Evolutionary conservation across 2,797 vertebrate species (phyloP), one percentile per base, ranked within the genome.

Genomic region (Rhabdomys pumilio): DNA sequence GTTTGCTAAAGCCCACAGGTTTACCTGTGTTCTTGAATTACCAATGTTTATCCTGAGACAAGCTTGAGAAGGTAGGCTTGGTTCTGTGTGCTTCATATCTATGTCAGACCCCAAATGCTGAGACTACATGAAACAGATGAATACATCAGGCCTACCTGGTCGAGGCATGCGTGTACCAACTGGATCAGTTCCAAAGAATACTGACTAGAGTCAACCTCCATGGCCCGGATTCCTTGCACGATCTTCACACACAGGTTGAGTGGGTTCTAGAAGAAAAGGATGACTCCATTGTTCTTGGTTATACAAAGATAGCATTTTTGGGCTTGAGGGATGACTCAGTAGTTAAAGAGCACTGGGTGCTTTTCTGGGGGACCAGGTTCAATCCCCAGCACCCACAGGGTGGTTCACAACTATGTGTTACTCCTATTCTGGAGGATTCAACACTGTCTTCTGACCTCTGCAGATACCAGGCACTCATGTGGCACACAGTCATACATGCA

Each of bases 201-300:
- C 84, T 99, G 98, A 88, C 99, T 99, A 0, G 99, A 99, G 98
- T 99, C 99, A 94, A 99, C 99, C 81, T 99, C 99, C 99, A 99
- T 99, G 61, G 99, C 99, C 63, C 99, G 99, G 98, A 99, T 99
- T 90, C 99, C 99, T 97, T 99, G 99, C 59, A 99, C 99, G 91
- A 99, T 99, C 99, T 99, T 99, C 97, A 99, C 99, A 98, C 99
- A 99, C 69, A 99, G 98, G 97, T 99, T 99, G 96, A 99, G 98
- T 13, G 99, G 99, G 97, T 99, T 99, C 99, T 99, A 84, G 80
- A 73, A 98, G 94, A 98, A 98, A 98, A 94, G 55, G n/a, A 87
- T 72, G 55, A 94, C 53, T 83, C 34, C 22, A 73, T 91, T 92
- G 67, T 79, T 95, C 55, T 83, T 94, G 44, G 83, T 95, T 95